Evolutionary conservation across 2,797 vertebrate genomes (phyloP).

Genomic region (Salarias fasciatus): DNA sequence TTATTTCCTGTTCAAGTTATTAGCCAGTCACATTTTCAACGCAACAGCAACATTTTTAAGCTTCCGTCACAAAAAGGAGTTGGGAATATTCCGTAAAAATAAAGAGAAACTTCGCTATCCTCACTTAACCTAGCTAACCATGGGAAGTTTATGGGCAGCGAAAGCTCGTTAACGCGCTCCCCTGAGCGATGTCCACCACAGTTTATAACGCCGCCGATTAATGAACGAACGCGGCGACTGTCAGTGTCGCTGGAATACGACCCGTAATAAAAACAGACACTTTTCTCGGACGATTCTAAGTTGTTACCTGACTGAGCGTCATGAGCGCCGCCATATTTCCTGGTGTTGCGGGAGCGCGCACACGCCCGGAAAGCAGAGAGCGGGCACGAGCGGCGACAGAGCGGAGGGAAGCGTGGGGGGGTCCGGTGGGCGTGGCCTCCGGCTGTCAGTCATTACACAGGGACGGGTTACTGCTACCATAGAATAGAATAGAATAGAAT

Average conservation of each 20-base stretch:
- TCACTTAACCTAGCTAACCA: slow-evolving; percentile 47
- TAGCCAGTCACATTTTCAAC: too few relatives aligned
- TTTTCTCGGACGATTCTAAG: slow-evolving; percentile 49
- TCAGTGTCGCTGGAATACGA: neutral
- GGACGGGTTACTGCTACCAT: too few relatives aligned
- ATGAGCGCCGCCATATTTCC: slow-evolving; percentile 96
- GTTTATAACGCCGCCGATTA: neutral
- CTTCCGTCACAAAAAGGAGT: too few relatives aligned
- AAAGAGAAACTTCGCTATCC: neutral
- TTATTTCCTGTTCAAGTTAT: too few relatives aligned
- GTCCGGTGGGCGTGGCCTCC: slow-evolving; percentile 14
- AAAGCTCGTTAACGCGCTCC: slow-evolving; percentile 1
- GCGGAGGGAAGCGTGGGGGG: neutral
- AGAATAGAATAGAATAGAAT: too few relatives aligned
- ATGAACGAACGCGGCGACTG: neutral
- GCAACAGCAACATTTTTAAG: too few relatives aligned
- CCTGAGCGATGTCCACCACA: neutral
- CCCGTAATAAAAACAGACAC: neutral
- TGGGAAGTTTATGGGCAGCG: slow-evolving; percentile 33
- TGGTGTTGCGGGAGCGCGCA: slow-evolving; percentile 75
- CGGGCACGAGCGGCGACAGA: slow-evolving; percentile 50
- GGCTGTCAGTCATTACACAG: neutral
- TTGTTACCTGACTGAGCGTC: slow-evolving; percentile 89
- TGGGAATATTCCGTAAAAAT: too few relatives aligned
- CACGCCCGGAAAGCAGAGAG: slow-evolving; percentile 38